Base-by-base conservation (phyloP, 2,888 invertebrate genomes). In the Nudaria mundana region DNA sequence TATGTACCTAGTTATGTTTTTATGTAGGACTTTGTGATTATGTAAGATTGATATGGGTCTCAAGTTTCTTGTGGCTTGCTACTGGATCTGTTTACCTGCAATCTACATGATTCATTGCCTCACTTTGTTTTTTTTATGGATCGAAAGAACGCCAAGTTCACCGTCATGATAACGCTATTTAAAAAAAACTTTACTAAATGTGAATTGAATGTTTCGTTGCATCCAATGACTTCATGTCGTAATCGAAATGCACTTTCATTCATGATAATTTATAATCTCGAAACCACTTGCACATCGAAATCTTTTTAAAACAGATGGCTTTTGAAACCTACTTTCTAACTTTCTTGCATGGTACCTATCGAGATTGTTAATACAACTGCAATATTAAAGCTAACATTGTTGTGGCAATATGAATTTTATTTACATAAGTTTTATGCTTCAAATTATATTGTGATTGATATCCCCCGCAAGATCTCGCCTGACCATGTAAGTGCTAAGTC, bases 251-350 rank as follows among this genome's bases (percentile, higher is more conserved):
- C n/a, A n/a, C n/a, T n/a, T n/a, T n/a, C n/a, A n/a, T n/a, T n/a
- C n/a, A n/a, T n/a, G n/a, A n/a, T n/a, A n/a, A n/a, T n/a, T n/a
- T n/a, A n/a, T n/a, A n/a, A n/a, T n/a, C n/a, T n/a, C n/a, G n/a
- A n/a, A n/a, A n/a, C n/a, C n/a, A n/a, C n/a, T n/a, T n/a, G n/a
- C n/a, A n/a, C n/a, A n/a, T n/a, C n/a, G n/a, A n/a, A n/a, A n/a
- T n/a, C n/a, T n/a, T n/a, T 40, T 28, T 30, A 30, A 33, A 16
- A 33, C 32, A 46, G 4, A 25, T 38, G 30, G 12, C 35, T 16
- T 33, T 32, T 40, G 40, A 47, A n/a, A n/a, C 5, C 30, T 22
- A 47, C 59, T 59, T 59, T 59, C 61, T 55, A 59, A 59, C 53
- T 58, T 53, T 58, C 59, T 41, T 31, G 41, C 40, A 33, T 38